Evolutionary conservation across 92 coral and sea anemone genomes (phyloP), one percentile per base, ranked within the genome.

Genomic region (Porites lobata): DNA sequence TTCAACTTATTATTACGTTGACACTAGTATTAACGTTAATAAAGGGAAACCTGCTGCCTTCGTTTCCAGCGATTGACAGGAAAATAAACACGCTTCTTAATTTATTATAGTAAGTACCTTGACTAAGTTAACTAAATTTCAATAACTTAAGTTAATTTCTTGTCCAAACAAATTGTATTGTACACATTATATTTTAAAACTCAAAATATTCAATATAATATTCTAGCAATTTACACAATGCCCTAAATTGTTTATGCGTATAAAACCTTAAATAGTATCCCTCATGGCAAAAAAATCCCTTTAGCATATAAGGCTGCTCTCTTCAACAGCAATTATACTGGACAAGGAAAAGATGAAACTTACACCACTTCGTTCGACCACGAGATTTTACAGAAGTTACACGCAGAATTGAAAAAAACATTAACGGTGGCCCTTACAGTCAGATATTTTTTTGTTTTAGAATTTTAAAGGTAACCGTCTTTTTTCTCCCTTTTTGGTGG

Each of bases 61-160:
- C 78, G 77, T 69, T 56, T 82, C 86, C 86, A 57, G 86, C 86
- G 77, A 82, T 32, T 13, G 69, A 78, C 86, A 56, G 59, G 38
- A 11, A 72, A 81, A 69, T 18, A 11, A 56, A 29, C 15, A 50
- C 14, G 43, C 38, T 1, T 6, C 52, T 66, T 2, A 24, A 26
- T 57, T 21, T 76, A 19, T 57, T 50, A 18, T 14, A 19, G 47
- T 38, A 38, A 38, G 47, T 56, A 56, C 80, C 54, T 20, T 12
- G 38, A 10, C 52, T 62, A 7, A 38, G 47, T 62, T 62, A 17
- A 29, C 58, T 15, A 20, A 12, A 56, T 19, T 53, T 21, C 21
- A 57, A 53, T 77, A 59, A 77, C 21, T 59, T 77, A 77, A 17
- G 53, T 52, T 13, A 67, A 24, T 22, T 19, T 59, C 43, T 13